phyloP scores from a whole-genome alignment of 2,797 vertebrate species.

The Acanthurus tractus region DNA sequence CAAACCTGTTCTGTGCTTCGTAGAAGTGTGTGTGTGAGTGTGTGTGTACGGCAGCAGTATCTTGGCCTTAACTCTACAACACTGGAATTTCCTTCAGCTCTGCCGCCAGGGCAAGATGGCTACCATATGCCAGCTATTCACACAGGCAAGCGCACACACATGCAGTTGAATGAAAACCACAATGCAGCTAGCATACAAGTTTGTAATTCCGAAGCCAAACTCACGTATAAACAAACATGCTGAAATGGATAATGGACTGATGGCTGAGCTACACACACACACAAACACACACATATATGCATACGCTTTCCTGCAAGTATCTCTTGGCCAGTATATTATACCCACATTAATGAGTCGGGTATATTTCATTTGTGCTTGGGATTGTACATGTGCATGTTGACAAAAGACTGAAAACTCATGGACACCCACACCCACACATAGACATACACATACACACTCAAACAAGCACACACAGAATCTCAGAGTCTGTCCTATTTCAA shows the following conservation, averaged over 20 bases:
- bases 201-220: slow-evolving; percentile 64
- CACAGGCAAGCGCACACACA: slow-evolving; percentile 38
- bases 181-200: slow-evolving; percentile 51
- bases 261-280: slow-evolving; percentile 36
- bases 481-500: neutral
- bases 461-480: neutral
- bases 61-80: slow-evolving; percentile 69
- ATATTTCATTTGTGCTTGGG: slow-evolving; percentile 16
- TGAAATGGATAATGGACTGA: slow-evolving; percentile 60
- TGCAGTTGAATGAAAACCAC: slow-evolving; percentile 55
- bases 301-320: neutral
- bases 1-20: slow-evolving; percentile 55
- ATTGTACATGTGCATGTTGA: neutral
- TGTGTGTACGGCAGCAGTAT: slow-evolving; percentile 50
- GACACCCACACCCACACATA: slow-evolving; percentile 1
- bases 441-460: neutral
- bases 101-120: slow-evolving; percentile 82
- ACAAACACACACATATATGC: slow-evolving; percentile 16
- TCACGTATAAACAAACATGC: slow-evolving; percentile 65
- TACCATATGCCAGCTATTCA: slow-evolving; percentile 87
- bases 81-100: slow-evolving; percentile 84
- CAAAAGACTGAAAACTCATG: neutral
- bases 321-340: neutral
- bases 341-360: neutral
- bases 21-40: slow-evolving; percentile 33